A percentile compares a stretch with the other conserved stretches of the same genome.
These are phyloP conservation scores for Megalurothrips usitatus DNA, from an alignment of 2,888 invertebrate species.

Conservation along the genomic window DNA sequence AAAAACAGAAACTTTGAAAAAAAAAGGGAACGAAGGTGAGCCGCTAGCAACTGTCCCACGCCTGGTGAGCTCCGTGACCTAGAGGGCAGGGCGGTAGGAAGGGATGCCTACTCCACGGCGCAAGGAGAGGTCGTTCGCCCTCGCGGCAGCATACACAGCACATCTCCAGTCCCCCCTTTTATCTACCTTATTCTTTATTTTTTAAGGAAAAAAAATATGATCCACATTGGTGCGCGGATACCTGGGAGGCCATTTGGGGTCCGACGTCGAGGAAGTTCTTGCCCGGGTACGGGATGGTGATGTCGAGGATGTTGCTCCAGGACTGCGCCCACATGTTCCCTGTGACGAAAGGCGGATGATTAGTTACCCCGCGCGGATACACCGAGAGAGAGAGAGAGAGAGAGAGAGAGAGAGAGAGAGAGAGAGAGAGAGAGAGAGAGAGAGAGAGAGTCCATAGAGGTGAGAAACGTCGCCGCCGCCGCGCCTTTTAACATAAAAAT, in stretches of 20 bases:
- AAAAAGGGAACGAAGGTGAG: no score
- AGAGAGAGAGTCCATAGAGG: no score
- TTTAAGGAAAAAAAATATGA: background rate
- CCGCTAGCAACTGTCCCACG: no score
- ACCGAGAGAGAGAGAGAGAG: background rate
- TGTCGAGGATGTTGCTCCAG: constrained; percentile 76
- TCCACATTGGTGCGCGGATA: constrained; percentile 40
- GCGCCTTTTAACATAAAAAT: no score
- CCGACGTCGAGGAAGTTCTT: constrained; percentile 78
- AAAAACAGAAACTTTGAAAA: no score
- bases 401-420: no score
- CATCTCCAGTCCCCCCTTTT: no score
- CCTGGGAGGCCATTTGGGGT: constrained; percentile 73
- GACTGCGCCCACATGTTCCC: constrained; percentile 89
- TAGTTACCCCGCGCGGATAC: no score
- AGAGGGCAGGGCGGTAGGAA: background rate
- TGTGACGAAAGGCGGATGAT: constrained; percentile 39
- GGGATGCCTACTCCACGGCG: background rate
- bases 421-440: background rate
- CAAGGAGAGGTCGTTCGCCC: background rate
- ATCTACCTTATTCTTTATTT: no score
- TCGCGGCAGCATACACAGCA: no score
- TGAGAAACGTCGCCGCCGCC: no score
- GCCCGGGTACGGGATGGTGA: constrained; percentile 80
- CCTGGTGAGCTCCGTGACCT: no score